Base-by-base conservation (phyloP, 64 coral and sea anemone species). In the Actinia tenebrosa region DNA sequence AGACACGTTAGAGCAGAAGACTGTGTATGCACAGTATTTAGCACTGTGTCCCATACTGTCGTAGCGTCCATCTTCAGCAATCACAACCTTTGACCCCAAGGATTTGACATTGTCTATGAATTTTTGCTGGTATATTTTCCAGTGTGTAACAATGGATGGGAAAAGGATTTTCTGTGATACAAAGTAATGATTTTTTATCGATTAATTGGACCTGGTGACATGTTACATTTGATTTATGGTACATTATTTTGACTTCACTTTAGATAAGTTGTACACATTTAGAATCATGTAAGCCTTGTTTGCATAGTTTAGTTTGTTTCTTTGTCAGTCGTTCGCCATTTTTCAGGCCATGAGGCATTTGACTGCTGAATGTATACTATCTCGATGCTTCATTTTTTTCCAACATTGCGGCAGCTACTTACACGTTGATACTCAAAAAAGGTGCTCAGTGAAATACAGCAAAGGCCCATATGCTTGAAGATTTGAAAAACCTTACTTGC, bases 401-500 rank as follows among this genome's bases (percentile, higher is more conserved):
- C 30, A 37, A 37, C 30, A 37, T 37, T 37, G 30, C 30, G 60
- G 3, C 15, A 5, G 17, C 3, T 16, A 63, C 60, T 86, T 86
- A 85, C 62, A 23, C 83, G 83, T 44, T 91, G 82, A 50, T 79
- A 59, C 58, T 72, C 77, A 26, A 79, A 91, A 66, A 79, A 91
- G 83, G 89, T 91, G 14, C 68, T 72, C 26, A 89, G 80, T 18
- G 88, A 79, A 25, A 88, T 53, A 81, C 61, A 89, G 59, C 59
- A 18, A n/a, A 84, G 60, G 53, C 80, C 88, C 88, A 89, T 89
- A 45, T 89, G 88, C 0, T 43, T 20, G 47, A 89, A 89, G 60
- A 89, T 52, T 69, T 80, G 78, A 71, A 84, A 53, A 7, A 89
- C 88, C 53, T 89, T 89, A 16, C 72, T 83, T 44, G 88, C 88